Evolutionary conservation across 2,888 invertebrate species (phyloP).

Genomic region (Osmoderma eremita): DNA sequence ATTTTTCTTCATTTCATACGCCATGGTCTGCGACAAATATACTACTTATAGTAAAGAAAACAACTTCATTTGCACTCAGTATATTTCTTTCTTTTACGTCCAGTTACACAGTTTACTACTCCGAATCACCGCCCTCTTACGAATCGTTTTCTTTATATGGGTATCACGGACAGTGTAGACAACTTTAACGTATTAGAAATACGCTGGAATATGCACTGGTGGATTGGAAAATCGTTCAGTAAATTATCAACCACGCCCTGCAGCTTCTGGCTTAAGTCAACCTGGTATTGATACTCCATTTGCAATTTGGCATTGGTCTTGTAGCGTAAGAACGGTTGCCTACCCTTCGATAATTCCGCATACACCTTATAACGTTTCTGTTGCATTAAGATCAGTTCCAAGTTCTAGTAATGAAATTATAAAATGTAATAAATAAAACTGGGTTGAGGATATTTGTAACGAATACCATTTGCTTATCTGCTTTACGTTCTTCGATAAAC

Average conservation of each 20-base stretch:
- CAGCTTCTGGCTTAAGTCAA: slow-evolving; percentile 69
- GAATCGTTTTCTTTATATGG: neutral
- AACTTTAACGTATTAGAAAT: slow-evolving; percentile 67
- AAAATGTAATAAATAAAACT: slow-evolving; percentile 43
- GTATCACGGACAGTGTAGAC: slow-evolving; percentile 1
- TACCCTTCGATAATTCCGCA: slow-evolving; percentile 64
- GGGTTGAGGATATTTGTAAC: slow-evolving; percentile 21
- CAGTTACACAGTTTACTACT: neutral
- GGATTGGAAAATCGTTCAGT: slow-evolving; percentile 71
- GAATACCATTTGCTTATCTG: slow-evolving; percentile 60
- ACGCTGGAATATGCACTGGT: slow-evolving; percentile 62
- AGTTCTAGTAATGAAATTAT: slow-evolving; percentile 60
- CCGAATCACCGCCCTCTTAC: too few species aligned
- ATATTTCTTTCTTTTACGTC: neutral
- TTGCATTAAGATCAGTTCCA: slow-evolving; percentile 72
- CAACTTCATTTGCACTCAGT: neutral
- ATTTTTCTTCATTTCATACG: too few species aligned
- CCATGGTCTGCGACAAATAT: too few species aligned
- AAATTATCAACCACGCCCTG: slow-evolving; percentile 69
- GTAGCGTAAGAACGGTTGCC: slow-evolving; percentile 54
- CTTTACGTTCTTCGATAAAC: slow-evolving; percentile 57
- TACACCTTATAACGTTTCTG: slow-evolving; percentile 76
- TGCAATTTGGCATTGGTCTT: slow-evolving; percentile 64
- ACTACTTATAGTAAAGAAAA: neutral
- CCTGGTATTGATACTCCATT: slow-evolving; percentile 69